Evolutionary conservation across 2,888 invertebrate species (phyloP), one percentile per base, ranked within the genome.

Genomic region (Holacanthella duospinosa): DNA sequence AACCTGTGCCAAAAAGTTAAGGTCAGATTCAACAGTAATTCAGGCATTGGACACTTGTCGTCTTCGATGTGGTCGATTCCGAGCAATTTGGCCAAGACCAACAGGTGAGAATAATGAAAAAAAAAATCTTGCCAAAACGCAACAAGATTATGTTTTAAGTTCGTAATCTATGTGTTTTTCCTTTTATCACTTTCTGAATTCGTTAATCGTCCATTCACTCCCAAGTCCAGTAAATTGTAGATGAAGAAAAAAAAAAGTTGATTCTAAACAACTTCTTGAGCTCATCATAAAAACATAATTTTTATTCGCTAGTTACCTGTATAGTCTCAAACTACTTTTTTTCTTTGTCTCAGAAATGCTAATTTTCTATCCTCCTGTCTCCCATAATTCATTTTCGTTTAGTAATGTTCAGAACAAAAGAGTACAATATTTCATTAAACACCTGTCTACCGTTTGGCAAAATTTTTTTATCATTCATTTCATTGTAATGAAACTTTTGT

Each of bases 71-170:
- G 86, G 86, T 0, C 77, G 80, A 43, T 84, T 82, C 71, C 86
- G 87, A 0, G 80, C 83, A 0, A 78, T 87, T 21, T 88, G 87
- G 87, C 88, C 88, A 0, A 77, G 79, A 73, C 87, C 88, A 0
- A 82, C 84, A 1, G 80, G 71, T 72, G 65, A 44, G 21, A 58
- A 12, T 6, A n/a, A 53, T 53, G 53, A n/a, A 53, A 53, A 43
- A 12, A 54, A 24, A 6, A 43, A 43, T 24, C 25, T 12, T n/a
- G n/a, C n/a, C n/a, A n/a, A n/a, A n/a, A n/a, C n/a, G n/a, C n/a
- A n/a, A n/a, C n/a, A n/a, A n/a, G n/a, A n/a, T n/a, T n/a, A n/a
- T n/a, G n/a, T n/a, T n/a, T n/a, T n/a, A n/a, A n/a, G n/a, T n/a
- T n/a, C n/a, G n/a, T n/a, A n/a, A n/a, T n/a, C n/a, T n/a, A n/a